Conservation (phyloP, 2,113 vertebrate genomes). For the Erinaceus europaeus region DNA sequence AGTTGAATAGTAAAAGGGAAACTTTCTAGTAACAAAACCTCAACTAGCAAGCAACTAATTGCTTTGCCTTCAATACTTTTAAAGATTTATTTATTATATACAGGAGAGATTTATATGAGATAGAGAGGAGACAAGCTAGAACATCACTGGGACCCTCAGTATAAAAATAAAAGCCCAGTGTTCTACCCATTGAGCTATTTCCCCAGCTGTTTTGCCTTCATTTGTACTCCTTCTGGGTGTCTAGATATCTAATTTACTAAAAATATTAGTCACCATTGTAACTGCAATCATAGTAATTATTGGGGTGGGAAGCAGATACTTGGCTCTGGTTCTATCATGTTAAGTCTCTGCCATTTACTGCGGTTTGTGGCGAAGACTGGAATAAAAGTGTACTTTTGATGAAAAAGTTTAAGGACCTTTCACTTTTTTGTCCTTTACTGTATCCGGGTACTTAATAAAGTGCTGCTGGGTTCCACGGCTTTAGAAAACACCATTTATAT, state of each 20-base stretch:
- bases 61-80: too few species aligned
- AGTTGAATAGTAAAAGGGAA: neutral
- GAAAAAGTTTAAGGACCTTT: neutral
- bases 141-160: too few species aligned
- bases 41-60: constrained; percentile 33
- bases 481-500: neutral
- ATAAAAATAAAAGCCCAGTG: too few species aligned
- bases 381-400: neutral
- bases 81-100: too few species aligned
- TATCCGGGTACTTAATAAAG: neutral
- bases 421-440: neutral
- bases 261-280: constrained; percentile 22
- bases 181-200: too few species aligned
- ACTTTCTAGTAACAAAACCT: neutral
- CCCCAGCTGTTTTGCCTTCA: constrained; percentile 25
- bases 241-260: constrained; percentile 30
- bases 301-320: constrained; percentile 13
- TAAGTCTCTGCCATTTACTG: neutral
- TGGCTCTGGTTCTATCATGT: neutral
- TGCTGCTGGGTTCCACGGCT: neutral
- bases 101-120: too few species aligned
- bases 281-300: constrained; percentile 7
- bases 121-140: too few species aligned
- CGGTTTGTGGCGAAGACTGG: neutral
- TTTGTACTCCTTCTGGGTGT: neutral